Conservation (phyloP, 2,113 vertebrate genomes). For the Vireo altiloquus region DNA sequence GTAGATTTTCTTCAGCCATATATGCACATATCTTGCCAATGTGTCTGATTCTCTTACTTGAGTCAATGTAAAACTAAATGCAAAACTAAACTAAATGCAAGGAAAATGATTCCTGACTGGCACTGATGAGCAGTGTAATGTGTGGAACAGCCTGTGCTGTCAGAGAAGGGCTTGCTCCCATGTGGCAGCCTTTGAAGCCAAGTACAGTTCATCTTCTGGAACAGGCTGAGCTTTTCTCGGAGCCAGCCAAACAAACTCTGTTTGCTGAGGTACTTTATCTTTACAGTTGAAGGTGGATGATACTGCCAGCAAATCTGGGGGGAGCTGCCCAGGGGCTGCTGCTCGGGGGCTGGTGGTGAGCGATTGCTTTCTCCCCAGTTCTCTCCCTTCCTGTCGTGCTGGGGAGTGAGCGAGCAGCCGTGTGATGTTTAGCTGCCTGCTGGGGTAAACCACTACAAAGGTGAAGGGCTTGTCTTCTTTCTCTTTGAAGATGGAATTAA, state of each 20-base stretch:
- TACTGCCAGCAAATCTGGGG: background rate
- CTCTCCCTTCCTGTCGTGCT: fast-evolving
- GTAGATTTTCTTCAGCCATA: background rate
- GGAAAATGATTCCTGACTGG: background rate
- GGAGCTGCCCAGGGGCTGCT: background rate
- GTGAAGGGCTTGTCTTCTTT: background rate
- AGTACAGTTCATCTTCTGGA: background rate
- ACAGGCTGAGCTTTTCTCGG: background rate
- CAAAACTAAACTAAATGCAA: background rate
- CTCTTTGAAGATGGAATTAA: background rate
- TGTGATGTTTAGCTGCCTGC: background rate
- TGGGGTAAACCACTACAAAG: background rate
- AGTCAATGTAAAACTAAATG: background rate
- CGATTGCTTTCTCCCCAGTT: fast-evolving
- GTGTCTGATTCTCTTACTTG: background rate
- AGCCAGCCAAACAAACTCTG: background rate
- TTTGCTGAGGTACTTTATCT: background rate
- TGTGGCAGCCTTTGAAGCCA: background rate
- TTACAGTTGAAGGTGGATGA: background rate
- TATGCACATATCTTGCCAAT: background rate
- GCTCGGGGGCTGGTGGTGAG: background rate
- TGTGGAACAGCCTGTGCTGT: background rate
- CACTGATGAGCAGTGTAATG: background rate
- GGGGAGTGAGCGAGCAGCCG: fast-evolving
- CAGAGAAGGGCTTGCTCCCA: background rate